Evolutionary conservation across 2,113 vertebrate genomes (phyloP).

Genomic region (Neodon shergylaensis): DNA sequence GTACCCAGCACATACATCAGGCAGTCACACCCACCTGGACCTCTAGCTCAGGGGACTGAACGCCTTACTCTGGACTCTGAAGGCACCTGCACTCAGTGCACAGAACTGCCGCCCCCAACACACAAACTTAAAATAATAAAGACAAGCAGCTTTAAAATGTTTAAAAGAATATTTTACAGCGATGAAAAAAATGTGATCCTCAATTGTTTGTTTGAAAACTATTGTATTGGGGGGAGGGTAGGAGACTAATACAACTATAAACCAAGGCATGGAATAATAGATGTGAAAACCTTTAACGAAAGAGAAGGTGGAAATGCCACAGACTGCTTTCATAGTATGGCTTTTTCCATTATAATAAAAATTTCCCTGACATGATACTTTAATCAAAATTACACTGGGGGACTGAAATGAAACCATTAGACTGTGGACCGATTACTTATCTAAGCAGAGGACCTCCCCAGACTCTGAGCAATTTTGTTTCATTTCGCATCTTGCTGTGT

Average conservation of each 20-base stretch:
- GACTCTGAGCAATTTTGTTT: constrained; percentile 53
- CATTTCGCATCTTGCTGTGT: constrained; percentile 56
- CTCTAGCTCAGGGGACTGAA: neutral
- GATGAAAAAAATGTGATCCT: neutral
- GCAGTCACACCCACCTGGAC: neutral
- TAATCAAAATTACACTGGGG: constrained; percentile 55
- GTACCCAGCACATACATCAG: neutral
- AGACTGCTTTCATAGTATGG: neutral
- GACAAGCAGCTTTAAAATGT: neutral
- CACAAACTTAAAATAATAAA: neutral
- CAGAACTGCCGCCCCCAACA: neutral
- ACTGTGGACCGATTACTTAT: constrained; percentile 49
- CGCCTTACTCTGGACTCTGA: neutral
- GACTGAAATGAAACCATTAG: constrained; percentile 33
- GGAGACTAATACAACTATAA: neutral
- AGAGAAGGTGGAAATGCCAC: neutral
- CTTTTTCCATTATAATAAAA: constrained; percentile 24
- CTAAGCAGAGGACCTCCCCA: neutral
- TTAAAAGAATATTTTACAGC: neutral
- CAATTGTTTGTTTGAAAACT: neutral
- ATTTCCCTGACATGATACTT: neutral
- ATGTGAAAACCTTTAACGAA: neutral
- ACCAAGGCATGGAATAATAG: neutral
- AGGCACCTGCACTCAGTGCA: neutral
- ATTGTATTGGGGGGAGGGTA: neutral